Evolutionary conservation across 2,888 invertebrate species (phyloP).

Genomic region (Timema cristinae): DNA sequence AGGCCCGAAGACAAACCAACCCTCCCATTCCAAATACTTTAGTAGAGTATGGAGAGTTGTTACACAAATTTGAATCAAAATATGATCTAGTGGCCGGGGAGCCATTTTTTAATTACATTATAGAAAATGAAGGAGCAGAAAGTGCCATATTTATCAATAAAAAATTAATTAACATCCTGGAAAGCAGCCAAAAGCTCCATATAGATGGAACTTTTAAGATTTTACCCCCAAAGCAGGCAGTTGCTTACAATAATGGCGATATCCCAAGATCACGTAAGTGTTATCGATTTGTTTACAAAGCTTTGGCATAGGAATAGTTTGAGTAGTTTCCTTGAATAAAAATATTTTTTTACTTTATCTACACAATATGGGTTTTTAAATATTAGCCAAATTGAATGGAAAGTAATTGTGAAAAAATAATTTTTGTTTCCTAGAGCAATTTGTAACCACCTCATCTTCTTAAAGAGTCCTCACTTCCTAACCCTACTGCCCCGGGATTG

Average conservation of each 20-base stretch:
- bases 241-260: slow-evolving; percentile 8
- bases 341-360: too few species aligned
- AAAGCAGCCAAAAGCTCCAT: background rate
- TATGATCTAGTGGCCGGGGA: background rate
- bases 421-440: too few species aligned
- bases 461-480: too few species aligned
- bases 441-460: too few species aligned
- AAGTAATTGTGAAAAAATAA: too few species aligned
- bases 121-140: background rate
- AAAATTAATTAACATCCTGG: background rate
- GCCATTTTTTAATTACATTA: background rate
- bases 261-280: background rate
- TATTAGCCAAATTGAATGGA: too few species aligned
- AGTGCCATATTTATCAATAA: background rate
- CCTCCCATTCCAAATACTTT: background rate
- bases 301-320: too few species aligned
- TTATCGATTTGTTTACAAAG: background rate
- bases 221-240: slow-evolving; percentile 4
- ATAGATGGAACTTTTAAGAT: background rate
- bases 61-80: background rate
- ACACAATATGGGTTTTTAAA: too few species aligned
- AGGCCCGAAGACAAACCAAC: background rate
- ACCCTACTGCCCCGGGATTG: too few species aligned
- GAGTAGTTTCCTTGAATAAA: too few species aligned
- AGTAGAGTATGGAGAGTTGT: background rate